A percentile compares a stretch with the other conserved stretches of the same genome.
Conservation (phyloP, 2,797 vertebrate species). For the Chaetodon trifasciatus region DNA sequence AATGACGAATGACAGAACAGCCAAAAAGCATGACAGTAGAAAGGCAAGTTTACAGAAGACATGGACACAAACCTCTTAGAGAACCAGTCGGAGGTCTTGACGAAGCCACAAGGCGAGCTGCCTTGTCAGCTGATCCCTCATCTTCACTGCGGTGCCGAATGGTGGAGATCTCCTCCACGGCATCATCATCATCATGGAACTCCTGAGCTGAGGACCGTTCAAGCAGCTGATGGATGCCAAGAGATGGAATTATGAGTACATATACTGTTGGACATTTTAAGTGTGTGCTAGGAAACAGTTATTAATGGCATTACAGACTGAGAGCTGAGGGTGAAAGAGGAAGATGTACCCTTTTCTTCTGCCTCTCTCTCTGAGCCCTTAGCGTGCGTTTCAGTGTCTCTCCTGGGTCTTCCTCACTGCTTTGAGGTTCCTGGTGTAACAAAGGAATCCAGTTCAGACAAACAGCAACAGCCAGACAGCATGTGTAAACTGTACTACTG, state of each 20-base stretch:
- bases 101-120: slow-evolving; percentile 20
- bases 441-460: slow-evolving; percentile 5
- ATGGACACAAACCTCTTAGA: slow-evolving; percentile 68
- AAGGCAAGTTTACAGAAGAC: neutral
- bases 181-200: slow-evolving; percentile 9
- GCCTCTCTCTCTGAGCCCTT: slow-evolving; percentile 81
- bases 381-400: slow-evolving; percentile 82
- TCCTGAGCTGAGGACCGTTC: slow-evolving; percentile 58
- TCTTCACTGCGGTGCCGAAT: slow-evolving; percentile 47
- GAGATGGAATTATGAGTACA: slow-evolving; percentile 6
- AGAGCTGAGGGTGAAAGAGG: neutral
- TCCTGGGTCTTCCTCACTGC: slow-evolving; percentile 75
- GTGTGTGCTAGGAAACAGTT: neutral
- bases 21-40: neutral
- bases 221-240: slow-evolving; percentile 60
- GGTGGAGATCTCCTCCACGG: slow-evolving; percentile 57
- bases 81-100: slow-evolving; percentile 58
- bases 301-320: neutral
- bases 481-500: neutral
- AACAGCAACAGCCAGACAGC: neutral
- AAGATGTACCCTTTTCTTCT: slow-evolving; percentile 82
- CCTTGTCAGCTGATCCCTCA: slow-evolving; percentile 46
- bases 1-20: neutral
- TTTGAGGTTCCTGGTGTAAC: slow-evolving; percentile 75
- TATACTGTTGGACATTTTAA: neutral